These are phyloP conservation scores for Porites rus DNA, from an alignment of 92 coral and sea anemone species.

Conservation along the genomic window DNA sequence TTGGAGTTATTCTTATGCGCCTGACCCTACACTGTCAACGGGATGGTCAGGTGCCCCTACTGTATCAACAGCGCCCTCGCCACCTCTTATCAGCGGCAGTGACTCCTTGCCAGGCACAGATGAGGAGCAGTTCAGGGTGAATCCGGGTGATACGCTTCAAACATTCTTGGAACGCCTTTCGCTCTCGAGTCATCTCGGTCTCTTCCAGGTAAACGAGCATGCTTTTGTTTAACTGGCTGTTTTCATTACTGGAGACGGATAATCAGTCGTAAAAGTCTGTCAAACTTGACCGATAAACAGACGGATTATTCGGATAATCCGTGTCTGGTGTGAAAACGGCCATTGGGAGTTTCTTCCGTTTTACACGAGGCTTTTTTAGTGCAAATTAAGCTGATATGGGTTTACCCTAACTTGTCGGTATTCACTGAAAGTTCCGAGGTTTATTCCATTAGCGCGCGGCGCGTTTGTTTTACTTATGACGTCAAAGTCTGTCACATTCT, in stretches of 20 bases:
- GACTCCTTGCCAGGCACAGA: conserved; percentile 84
- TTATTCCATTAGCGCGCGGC: conserved; percentile 7
- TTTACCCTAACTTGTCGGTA: too few species aligned
- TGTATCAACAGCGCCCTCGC: conserved; percentile 73
- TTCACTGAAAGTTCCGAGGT: too few species aligned
- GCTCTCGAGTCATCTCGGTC: conserved; percentile 93
- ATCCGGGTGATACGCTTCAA: conserved; percentile 92
- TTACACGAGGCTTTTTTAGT: neutral
- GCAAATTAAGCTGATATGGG: neutral
- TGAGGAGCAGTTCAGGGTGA: conserved; percentile 72
- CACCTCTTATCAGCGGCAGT: conserved; percentile 75
- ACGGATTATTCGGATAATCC: too few species aligned
- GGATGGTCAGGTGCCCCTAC: conserved; percentile 94
- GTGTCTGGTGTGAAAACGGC: too few species aligned
- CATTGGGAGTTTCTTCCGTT: neutral
- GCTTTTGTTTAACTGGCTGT: neutral
- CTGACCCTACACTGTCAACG: conserved; percentile 87
- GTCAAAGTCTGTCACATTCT: neutral
- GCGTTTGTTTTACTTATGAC: neutral
- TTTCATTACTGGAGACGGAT: neutral
- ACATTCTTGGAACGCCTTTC: conserved; percentile 95
- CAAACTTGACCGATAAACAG: too few species aligned
- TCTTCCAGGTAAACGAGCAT: conserved; percentile 82
- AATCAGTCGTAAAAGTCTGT: too few species aligned
- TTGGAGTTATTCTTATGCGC: conserved; percentile 88